Base-by-base conservation (phyloP, 2,113 vertebrate genomes). In the Callopanchax toddi region DNA sequence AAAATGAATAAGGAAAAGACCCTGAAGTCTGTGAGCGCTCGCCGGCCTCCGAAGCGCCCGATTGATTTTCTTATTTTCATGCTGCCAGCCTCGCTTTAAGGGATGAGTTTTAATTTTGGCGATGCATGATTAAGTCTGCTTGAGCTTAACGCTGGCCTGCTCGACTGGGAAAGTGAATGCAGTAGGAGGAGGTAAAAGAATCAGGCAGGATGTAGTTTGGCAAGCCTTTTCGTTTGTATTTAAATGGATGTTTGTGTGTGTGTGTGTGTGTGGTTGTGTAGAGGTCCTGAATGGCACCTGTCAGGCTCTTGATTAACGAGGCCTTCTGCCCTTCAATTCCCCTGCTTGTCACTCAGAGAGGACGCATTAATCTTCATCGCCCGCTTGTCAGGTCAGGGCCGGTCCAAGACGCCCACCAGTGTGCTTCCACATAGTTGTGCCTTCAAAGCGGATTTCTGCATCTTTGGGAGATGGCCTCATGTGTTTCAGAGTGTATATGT, bases 331-430 rank as follows among this genome's bases (percentile, higher is more conserved):
- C 94, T 94, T 93, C 95, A 93, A 93, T 92, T 93, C 93, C 93
- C 92, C 22, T 45, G 91, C 94, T 95, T 98, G 97, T 99, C 97
- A 99, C 93, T 99, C 96, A 97, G 94, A 91, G 93, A 91, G 92
- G 93, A 93, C 87, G 91, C 97, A 99, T 99, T 97, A 96, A 99
- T 99, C 97, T 99, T 98, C 95, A 95, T 98, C 91, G 69, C 74
- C 89, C 89, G 76, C 90, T 94, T 97, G 95, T 96, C 96, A 96
- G 94, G 90, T 93, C 81, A 71, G 93, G 92, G 93, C 92, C 91
- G 83, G 59, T 82, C 74, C 62, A 66, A 82, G 82, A 86, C 83
- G 76, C 79, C 75, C 84, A 78, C 76, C 69, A 67, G 63, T 80
- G 75, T 76, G 83, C 67, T 69, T 45, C 55, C 32, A 26, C 66